phyloP scores from a whole-genome alignment of 1,140 invertebrate species.

The Drosophila equinoxialis region DNA sequence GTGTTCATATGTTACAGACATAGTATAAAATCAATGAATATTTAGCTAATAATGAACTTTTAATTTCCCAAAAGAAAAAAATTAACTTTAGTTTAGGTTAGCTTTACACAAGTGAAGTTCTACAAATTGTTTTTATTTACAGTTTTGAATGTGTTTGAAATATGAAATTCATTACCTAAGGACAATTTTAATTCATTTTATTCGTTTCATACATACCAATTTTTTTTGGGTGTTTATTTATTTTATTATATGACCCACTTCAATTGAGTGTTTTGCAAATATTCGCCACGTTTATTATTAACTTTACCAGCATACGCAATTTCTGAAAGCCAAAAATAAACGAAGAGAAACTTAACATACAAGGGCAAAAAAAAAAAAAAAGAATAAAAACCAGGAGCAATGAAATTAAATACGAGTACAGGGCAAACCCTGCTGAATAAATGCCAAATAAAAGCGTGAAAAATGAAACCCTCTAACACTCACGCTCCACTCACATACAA shows the following conservation, averaged over 20 bases:
- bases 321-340: conserved; percentile 48
- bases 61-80: too few relatives aligned
- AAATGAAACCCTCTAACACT: conserved; percentile 43
- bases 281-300: conserved; percentile 21
- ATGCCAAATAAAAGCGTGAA: conserved; percentile 65
- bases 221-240: not conserved
- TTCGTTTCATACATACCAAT: too few relatives aligned
- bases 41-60: too few relatives aligned
- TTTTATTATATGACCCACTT: conserved; percentile 11
- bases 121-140: not conserved
- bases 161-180: not conserved
- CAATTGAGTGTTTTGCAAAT: conserved; percentile 9
- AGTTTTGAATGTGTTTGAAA: conserved; percentile 2
- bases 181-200: not conserved
- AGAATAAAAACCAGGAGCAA: conserved; percentile 26
- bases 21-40: too few relatives aligned
- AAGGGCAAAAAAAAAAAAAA: not conserved
- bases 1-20: too few relatives aligned
- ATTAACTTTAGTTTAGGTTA: too few relatives aligned
- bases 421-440: conserved; percentile 34
- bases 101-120: too few relatives aligned
- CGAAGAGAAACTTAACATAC: conserved; percentile 36
- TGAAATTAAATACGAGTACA: conserved; percentile 70
- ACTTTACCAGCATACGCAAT: conserved; percentile 37
- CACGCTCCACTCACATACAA: conserved; percentile 3